Evolutionary conservation across 2,888 invertebrate genomes (phyloP).

Genomic region (Dynastes maya): DNA sequence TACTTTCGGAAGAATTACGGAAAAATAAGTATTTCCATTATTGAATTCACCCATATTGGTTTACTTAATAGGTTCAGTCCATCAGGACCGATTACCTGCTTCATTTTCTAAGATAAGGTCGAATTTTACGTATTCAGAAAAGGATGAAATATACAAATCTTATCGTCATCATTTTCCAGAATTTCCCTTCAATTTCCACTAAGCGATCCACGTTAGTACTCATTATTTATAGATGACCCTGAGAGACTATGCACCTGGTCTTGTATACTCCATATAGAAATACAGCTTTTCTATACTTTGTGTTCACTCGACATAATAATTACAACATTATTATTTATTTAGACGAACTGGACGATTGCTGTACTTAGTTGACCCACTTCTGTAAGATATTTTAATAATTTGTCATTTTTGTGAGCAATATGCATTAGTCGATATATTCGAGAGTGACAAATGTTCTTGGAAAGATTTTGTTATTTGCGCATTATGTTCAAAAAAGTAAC

Average conservation of each 20-base stretch:
- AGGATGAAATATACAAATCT: neutral
- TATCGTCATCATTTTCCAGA: neutral
- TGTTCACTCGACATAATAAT: constrained; percentile 9
- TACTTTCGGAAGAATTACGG: no score
- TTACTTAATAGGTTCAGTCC: no score
- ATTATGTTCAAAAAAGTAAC: no score
- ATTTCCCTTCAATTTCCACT: neutral
- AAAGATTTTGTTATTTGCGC: no score
- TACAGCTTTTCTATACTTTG: neutral
- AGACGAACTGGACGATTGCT: neutral
- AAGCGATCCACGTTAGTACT: neutral
- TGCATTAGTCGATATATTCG: no score
- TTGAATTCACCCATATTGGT: no score
- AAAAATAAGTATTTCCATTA: no score
- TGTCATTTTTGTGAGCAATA: no score
- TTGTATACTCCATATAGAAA: neutral
- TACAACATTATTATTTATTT: constrained; percentile 8
- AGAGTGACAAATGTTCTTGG: no score
- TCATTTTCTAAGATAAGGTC: no score
- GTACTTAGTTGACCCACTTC: neutral
- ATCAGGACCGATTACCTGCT: no score
- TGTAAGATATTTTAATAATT: neutral
- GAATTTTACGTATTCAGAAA: no score
- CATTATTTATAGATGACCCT: constrained; percentile 2
- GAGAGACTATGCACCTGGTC: constrained; percentile 7